Evolutionary conservation across 2,797 vertebrate genomes (phyloP), one percentile per base, ranked within the genome.

Genomic region (Liparis tanakae): DNA sequence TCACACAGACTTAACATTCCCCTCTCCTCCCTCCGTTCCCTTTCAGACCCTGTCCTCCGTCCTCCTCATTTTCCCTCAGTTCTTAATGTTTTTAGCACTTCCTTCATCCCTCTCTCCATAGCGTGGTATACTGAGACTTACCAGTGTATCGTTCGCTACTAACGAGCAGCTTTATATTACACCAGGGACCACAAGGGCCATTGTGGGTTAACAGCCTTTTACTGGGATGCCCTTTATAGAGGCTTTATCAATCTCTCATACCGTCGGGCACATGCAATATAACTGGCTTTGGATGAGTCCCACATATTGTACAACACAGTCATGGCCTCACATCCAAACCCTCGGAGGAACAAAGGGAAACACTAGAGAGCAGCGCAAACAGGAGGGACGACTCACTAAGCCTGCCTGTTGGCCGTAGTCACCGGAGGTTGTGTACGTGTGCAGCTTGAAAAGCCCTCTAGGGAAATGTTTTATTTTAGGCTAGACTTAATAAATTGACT

Each of bases 181-280:
- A 89, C 91, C 53, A 67, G 91, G 91, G 92, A 93, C 83, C 84
- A 82, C 82, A 78, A 73, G 67, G 91, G 91, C 90, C 90, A 89
- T 90, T 91, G 82, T 85, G 85, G 92, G 92, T 93, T 93, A 93
- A 93, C 91, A 91, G 90, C 90, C 90, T 93, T 92, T 92, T 92
- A 91, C 90, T 90, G 88, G 76, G 82, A 92, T 91, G 89, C 85
- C 92, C 91, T 91, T 92, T 90, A 90, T 88, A 81, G 87, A 91
- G 80, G 87, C 87, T 86, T 91, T 90, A 91, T 93, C 91, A 93
- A 92, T 93, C 90, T 91, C 92, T 91, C 90, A 92, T 89, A 85
- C 63, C 30, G n/a, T 79, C 82, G 73, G 82, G 70, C 85, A 82
- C 81, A 74, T 83, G 86, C 81, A 88, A 87, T 84, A 90, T 87